Conservation (phyloP, 64 coral and sea anemone species). For the Stylophora pistillata region DNA sequence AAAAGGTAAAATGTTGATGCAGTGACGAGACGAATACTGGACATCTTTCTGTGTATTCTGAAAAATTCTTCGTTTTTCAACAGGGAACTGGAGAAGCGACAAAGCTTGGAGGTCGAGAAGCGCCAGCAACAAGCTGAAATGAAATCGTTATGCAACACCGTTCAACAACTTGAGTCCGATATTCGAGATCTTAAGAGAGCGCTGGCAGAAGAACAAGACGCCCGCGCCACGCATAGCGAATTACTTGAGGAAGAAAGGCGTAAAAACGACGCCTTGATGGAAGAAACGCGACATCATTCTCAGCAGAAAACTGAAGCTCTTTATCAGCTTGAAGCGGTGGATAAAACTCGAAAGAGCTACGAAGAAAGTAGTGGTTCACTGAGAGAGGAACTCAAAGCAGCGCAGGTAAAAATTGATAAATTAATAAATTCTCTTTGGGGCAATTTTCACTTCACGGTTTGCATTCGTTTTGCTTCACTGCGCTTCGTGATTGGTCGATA, state of each 20-base stretch:
- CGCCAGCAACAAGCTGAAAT: conserved; percentile 75
- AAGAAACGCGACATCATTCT: conserved; percentile 68
- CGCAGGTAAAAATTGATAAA: conserved; percentile 52
- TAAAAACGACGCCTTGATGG: conserved; percentile 74
- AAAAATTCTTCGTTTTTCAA: neutral
- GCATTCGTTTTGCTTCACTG: too few relatives aligned
- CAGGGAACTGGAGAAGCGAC: conserved; percentile 90
- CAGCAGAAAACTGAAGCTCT: conserved; percentile 84
- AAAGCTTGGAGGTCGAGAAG: conserved; percentile 82
- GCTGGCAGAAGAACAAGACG: conserved; percentile 82
- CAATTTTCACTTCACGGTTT: too few relatives aligned
- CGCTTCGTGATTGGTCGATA: too few relatives aligned
- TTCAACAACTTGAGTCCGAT: conserved; percentile 79
- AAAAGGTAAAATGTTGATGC: too few relatives aligned
- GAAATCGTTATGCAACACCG: conserved; percentile 59
- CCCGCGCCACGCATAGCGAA: conserved; percentile 54
- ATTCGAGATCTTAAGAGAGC: conserved; percentile 80
- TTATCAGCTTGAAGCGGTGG: conserved; percentile 83
- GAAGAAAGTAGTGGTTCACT: conserved; percentile 83
- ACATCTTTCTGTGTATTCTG: too few relatives aligned
- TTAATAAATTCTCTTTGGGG: neutral
- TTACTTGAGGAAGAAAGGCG: conserved; percentile 82
- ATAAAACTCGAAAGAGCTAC: conserved; percentile 84
- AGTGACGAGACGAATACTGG: neutral
- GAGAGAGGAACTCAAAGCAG: conserved; percentile 77